Evolutionary conservation across 2,113 vertebrate genomes (phyloP).

Genomic region (Epinephelus lanceolatus): DNA sequence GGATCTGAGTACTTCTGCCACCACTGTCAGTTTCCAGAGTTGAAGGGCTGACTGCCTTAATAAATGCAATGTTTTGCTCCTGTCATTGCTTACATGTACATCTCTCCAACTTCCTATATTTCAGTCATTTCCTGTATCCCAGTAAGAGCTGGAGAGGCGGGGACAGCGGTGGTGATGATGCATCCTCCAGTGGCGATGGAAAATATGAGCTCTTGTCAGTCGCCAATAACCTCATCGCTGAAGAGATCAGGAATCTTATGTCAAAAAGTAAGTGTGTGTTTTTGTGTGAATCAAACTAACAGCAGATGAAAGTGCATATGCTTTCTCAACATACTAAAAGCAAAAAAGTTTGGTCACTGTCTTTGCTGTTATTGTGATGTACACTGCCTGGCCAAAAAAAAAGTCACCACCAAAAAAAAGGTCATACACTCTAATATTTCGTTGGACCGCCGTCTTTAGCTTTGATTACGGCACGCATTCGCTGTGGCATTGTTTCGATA

Average conservation of each 20-base stretch:
- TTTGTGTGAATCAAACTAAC: not conserved
- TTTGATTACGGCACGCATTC: no score
- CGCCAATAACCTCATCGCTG: conserved; percentile 91
- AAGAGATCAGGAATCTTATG: conserved; percentile 94
- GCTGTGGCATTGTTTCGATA: no score
- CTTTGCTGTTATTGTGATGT: not conserved
- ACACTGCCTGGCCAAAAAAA: no score
- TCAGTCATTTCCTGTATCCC: conserved; percentile 94
- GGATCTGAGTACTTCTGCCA: no score
- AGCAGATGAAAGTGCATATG: not conserved
- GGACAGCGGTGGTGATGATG: conserved; percentile 86
- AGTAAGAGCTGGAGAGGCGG: conserved; percentile 86
- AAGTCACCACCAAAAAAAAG: no score
- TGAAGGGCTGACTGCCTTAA: not conserved
- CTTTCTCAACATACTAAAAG: not conserved
- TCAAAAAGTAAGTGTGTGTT: conserved; percentile 85
- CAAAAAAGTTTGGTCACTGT: not conserved
- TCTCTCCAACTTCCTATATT: not conserved
- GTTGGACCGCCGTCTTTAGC: no score
- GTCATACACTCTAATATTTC: no score
- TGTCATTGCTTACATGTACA: not conserved
- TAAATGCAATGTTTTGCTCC: not conserved
- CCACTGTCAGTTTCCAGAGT: no score
- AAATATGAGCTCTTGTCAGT: conserved; percentile 94
- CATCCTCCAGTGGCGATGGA: conserved; percentile 90